These are phyloP conservation scores for Procambarus clarkii DNA, from an alignment of 1,140 invertebrate species.

Conservation along the genomic window DNA sequence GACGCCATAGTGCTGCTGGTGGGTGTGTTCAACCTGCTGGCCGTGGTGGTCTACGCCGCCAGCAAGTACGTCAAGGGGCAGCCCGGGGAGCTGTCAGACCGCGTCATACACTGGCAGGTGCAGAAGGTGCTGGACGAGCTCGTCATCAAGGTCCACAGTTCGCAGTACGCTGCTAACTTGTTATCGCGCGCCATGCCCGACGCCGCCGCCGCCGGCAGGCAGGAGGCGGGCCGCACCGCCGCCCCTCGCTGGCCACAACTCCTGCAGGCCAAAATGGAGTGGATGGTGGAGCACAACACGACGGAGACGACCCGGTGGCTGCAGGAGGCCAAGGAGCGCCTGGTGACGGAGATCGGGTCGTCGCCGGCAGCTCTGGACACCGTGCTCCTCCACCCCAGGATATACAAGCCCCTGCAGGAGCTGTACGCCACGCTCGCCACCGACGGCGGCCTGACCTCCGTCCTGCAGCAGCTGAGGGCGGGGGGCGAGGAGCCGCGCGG, in stretches of 20 bases:
- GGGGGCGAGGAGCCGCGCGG: background rate
- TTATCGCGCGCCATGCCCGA: constrained; percentile 60
- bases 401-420: constrained; percentile 39
- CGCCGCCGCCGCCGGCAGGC: background rate
- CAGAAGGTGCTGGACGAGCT: constrained; percentile 71
- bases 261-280: background rate
- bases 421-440: constrained; percentile 26
- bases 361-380: constrained; percentile 43
- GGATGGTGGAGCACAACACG: background rate
- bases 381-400: constrained; percentile 23
- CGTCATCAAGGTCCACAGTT: constrained; percentile 71
- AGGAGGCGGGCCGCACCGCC: background rate
- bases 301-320: constrained; percentile 29
- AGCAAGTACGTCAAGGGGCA: constrained; percentile 56
- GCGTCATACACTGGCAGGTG: constrained; percentile 69
- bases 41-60: constrained; percentile 69
- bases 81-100: constrained; percentile 35
- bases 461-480: background rate
- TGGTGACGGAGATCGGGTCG: constrained; percentile 44
- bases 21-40: constrained; percentile 71
- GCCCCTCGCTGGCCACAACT: constrained; percentile 4
- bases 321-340: constrained; percentile 5
- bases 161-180: constrained; percentile 58
- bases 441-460: background rate
- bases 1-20: constrained; percentile 71